phyloP scores from a whole-genome alignment of 2,113 vertebrate species.

The Ochotona curzoniae region DNA sequence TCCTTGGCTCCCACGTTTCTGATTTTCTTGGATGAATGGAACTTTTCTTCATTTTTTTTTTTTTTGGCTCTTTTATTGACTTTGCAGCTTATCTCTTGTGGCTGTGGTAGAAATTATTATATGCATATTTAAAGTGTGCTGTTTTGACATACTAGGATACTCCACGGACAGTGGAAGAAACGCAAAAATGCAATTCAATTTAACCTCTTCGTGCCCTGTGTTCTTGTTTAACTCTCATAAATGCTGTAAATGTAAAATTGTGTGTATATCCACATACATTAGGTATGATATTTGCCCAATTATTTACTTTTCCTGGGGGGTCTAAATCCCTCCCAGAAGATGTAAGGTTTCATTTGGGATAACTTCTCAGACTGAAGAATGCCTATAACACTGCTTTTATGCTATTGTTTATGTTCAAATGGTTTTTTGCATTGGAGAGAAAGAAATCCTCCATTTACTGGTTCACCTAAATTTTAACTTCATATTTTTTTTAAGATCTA shows the following conservation, averaged over 20 bases:
- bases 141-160: neutral
- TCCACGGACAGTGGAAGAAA: neutral
- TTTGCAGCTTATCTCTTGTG: neutral
- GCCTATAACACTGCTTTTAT: neutral
- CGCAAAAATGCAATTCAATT: neutral
- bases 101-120: neutral
- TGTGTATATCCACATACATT: no score
- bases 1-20: neutral
- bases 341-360: neutral
- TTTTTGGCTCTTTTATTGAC: slow-evolving; percentile 5
- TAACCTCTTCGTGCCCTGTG: neutral
- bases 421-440: no score
- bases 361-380: neutral
- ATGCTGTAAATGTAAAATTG: neutral
- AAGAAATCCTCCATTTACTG: no score
- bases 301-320: neutral
- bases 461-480: no score
- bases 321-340: neutral
- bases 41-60: neutral
- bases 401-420: no score
- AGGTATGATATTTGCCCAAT: neutral
- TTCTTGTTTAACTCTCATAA: neutral
- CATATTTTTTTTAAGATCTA: no score
- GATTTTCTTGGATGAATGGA: neutral
- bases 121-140: neutral